phyloP scores from a whole-genome alignment of 2,888 invertebrate species.

The Dryobotodes eremita region DNA sequence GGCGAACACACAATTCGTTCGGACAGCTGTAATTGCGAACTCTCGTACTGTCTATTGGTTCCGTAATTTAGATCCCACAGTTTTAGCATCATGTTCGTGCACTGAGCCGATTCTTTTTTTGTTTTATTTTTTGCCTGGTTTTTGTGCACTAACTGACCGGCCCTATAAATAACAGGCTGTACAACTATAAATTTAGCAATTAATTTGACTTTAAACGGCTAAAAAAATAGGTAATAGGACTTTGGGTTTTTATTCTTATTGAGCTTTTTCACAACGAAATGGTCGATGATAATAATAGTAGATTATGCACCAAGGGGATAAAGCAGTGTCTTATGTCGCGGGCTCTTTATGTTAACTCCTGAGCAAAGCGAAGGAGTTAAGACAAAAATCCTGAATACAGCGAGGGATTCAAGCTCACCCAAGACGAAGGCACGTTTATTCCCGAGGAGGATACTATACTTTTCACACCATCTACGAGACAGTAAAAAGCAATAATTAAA shows the following conservation, averaged over 20 bases:
- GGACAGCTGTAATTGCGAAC: constrained; percentile 89
- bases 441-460: too few species aligned
- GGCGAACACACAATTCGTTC: constrained; percentile 88
- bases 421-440: too few species aligned
- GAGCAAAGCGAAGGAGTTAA: too few species aligned
- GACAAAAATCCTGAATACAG: too few species aligned
- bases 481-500: too few species aligned
- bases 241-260: constrained; percentile 3
- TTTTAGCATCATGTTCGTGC: constrained; percentile 80
- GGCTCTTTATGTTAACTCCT: too few species aligned
- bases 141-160: constrained; percentile 55
- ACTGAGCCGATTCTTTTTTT: constrained; percentile 69
- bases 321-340: too few species aligned
- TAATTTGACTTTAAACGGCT: constrained; percentile 44
- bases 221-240: constrained; percentile 1
- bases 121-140: constrained; percentile 33
- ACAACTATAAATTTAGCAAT: constrained; percentile 57
- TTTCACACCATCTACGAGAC: too few species aligned
- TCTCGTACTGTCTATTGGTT: constrained; percentile 86
- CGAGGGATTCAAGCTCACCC: too few species aligned
- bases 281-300: background rate
- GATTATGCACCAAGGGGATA: too few species aligned
- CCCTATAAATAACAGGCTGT: constrained; percentile 57
- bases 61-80: constrained; percentile 86
- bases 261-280: background rate